Evolutionary conservation across 1,140 invertebrate species (phyloP).

Genomic region (Nasonia giraulti): DNA sequence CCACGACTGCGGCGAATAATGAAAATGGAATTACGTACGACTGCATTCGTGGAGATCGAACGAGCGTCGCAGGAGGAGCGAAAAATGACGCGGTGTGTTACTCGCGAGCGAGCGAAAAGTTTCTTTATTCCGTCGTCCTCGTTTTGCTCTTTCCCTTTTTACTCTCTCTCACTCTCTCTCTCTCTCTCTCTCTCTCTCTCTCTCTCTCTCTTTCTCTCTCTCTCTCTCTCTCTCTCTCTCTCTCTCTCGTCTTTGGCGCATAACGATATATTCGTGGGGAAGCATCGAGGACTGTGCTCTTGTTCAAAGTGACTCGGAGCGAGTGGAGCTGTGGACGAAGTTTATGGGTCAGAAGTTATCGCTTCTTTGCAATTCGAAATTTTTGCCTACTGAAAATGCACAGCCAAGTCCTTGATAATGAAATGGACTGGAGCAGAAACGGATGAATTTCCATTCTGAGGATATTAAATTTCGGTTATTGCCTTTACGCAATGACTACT

Average conservation of each 20-base stretch:
- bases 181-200: too few relatives aligned
- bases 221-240: too few relatives aligned
- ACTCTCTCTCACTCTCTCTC: too few relatives aligned
- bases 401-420: not conserved
- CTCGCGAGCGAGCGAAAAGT: not conserved
- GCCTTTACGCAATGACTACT: not conserved
- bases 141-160: not conserved
- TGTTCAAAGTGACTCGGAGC: too few relatives aligned
- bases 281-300: not conserved
- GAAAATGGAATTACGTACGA: constrained; percentile 16
- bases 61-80: not conserved
- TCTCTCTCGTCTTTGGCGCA: not conserved
- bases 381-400: not conserved
- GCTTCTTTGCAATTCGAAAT: constrained; percentile 22
- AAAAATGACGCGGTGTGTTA: not conserved
- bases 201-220: too few relatives aligned
- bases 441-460: too few relatives aligned
- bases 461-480: not conserved
- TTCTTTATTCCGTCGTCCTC: not conserved
- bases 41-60: not conserved
- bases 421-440: too few relatives aligned
- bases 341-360: constrained; percentile 17
- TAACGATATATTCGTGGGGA: not conserved
- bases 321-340: not conserved
- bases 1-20: not conserved